phyloP scores from a whole-genome alignment of 1,140 invertebrate genomes.

The Trachymyrmex septentrionalis region DNA sequence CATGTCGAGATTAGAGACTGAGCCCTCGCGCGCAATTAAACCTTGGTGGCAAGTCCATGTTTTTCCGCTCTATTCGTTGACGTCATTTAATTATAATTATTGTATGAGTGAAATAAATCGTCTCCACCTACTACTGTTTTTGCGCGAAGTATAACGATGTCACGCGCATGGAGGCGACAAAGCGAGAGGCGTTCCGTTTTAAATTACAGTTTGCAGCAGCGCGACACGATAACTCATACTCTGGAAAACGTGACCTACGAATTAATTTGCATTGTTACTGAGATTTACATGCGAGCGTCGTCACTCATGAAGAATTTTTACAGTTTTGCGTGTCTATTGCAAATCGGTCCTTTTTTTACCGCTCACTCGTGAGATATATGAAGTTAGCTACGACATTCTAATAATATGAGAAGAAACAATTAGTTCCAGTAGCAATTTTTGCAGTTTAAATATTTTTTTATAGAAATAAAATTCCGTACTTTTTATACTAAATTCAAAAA shows the following conservation, averaged over 20 bases:
- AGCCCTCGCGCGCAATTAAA: conserved; percentile 37
- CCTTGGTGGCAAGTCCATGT: background rate
- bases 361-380: background rate
- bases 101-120: conserved; percentile 59
- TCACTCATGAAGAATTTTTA: background rate
- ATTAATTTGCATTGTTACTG: conserved; percentile 55
- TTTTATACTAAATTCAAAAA: too few species aligned
- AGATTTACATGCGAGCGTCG: conserved; percentile 33
- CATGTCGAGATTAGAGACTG: conserved; percentile 18
- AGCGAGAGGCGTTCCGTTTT: conserved; percentile 50
- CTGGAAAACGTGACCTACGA: conserved; percentile 49
- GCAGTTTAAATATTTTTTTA: too few species aligned
- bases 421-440: too few species aligned
- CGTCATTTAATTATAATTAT: conserved; percentile 63
- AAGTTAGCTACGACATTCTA: too few species aligned
- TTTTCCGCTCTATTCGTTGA: conserved; percentile 38
- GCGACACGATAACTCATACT: conserved; percentile 44
- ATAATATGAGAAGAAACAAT: too few species aligned
- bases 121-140: conserved; percentile 40
- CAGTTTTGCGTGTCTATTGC: background rate
- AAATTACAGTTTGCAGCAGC: conserved; percentile 51
- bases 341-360: background rate
- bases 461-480: too few species aligned
- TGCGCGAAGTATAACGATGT: conserved; percentile 52
- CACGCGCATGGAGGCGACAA: conserved; percentile 51